Percentiles rank a stretch among this genome's conserved stretches.
Evolutionary conservation across 2,888 invertebrate genomes (phyloP).

Genomic region (Agrochola circellaris): DNA sequence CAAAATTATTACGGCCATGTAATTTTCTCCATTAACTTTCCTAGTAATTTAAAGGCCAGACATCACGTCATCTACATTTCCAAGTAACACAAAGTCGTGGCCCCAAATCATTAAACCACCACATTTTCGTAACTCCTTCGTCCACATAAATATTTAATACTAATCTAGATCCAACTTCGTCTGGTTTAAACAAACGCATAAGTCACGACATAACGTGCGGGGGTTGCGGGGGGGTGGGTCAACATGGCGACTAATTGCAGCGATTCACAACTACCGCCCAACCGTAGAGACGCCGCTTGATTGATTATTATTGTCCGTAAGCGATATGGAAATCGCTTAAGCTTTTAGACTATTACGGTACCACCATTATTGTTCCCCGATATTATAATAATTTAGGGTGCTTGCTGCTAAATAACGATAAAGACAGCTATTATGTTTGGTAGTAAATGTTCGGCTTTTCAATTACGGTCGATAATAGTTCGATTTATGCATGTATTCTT

Average conservation of each 20-base stretch:
- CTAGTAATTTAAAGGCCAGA: conserved; percentile 33
- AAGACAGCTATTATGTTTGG: conserved; percentile 46
- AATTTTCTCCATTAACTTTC: neutral
- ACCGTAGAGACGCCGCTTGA: conserved; percentile 77
- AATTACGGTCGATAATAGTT: conserved; percentile 42
- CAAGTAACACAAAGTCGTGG: conserved; percentile 31
- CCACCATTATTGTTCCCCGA: conserved; percentile 54
- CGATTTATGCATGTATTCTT: conserved; percentile 26
- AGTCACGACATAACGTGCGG: conserved; percentile 58
- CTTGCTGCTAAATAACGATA: conserved; percentile 51
- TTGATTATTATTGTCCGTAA: conserved; percentile 81
- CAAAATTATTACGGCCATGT: conserved; percentile 8
- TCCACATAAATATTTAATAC: conserved; percentile 47
- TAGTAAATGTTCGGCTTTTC: conserved; percentile 47
- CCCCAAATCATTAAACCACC: conserved; percentile 8
- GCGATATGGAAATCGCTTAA: conserved; percentile 74
- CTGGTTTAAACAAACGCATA: conserved; percentile 60
- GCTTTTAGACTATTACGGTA: conserved; percentile 68
- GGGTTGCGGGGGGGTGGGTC: conserved; percentile 54
- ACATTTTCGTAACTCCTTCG: conserved; percentile 25
- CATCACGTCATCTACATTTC: conserved; percentile 32
- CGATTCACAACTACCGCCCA: conserved; percentile 81
- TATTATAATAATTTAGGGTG: conserved; percentile 59
- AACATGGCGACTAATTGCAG: conserved; percentile 84
- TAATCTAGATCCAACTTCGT: conserved; percentile 61